Evolutionary conservation across 2,797 vertebrate species (phyloP), one percentile per base, ranked within the genome.

Genomic region (Acipenser oxyrinchus): DNA sequence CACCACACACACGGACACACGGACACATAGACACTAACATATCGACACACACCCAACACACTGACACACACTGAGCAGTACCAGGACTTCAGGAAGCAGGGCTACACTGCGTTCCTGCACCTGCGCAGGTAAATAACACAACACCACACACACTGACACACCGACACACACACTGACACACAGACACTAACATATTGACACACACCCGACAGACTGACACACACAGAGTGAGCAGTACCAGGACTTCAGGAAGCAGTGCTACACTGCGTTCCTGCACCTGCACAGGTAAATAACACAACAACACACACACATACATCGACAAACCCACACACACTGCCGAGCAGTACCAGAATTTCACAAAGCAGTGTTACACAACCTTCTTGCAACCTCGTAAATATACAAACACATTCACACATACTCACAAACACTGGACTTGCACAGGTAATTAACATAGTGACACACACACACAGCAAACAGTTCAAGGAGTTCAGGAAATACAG

Each of bases 191-290:
- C 23, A 37, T 37, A 37, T 37, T 2, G 4, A 37, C 23, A 37
- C 23, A 37, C 2, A 37, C 23, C 23, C 23, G 4, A 37, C 23
- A 37, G 2, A 37, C 23, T 37, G 23, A 37, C 23, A 37, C 67
- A 98, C 93, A 0, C 95, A 98, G 85, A 99, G 96, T 0, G 96
- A 99, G 72, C 96, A 98, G 80, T 99, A 99, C 86, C 96, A 99
- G 72, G 95, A 98, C 76, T 98, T 99, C 77, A 94, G 95, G 51
- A 98, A 99, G 72, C 95, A 99, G 79, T 98, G 96, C 76, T 99
- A 99, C 82, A 98, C 96, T 0, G 96, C 96, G 57, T 99, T 98
- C 77, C 90, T 99, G 13, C 96, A 99, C 76, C 91, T 98, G 6
- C 86, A 95, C 77, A 95, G 96, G 96, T 96, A 78, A 71, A 66